Conservation (phyloP, 2,113 vertebrate genomes). For the Lamprologus lemairii region DNA sequence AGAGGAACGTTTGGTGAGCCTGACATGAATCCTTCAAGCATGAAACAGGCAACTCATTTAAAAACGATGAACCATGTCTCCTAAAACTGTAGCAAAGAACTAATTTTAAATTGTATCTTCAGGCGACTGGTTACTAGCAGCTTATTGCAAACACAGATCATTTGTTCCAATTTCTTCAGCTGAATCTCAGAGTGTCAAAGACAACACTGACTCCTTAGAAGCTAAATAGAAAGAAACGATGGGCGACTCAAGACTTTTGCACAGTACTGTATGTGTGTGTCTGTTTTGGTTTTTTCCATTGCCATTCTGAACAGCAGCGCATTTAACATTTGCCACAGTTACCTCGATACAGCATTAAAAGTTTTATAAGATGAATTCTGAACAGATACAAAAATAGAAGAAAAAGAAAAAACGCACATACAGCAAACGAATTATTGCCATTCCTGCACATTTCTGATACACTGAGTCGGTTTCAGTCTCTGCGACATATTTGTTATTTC, state of each 20-base stretch:
- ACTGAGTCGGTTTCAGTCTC: neutral
- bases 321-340: neutral
- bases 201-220: neutral
- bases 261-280: neutral
- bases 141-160: neutral
- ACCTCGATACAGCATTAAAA: neutral
- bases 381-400: neutral
- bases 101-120: neutral
- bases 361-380: neutral
- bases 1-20: neutral
- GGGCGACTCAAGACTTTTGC: neutral
- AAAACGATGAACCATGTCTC: neutral
- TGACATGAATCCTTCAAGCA: neutral
- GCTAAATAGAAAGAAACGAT: neutral
- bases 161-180: neutral
- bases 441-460: rapidly evolving
- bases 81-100: neutral
- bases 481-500: neutral
- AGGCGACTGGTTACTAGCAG: neutral
- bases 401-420: neutral
- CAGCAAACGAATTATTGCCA: neutral
- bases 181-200: neutral
- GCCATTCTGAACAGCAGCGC: neutral
- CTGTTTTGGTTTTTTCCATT: neutral
- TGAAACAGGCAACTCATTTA: neutral